A percentile compares a stretch with the other conserved stretches of the same genome.
Evolutionary conservation across 2,888 invertebrate genomes (phyloP).

Genomic region (Onthophagus sagittarius): DNA sequence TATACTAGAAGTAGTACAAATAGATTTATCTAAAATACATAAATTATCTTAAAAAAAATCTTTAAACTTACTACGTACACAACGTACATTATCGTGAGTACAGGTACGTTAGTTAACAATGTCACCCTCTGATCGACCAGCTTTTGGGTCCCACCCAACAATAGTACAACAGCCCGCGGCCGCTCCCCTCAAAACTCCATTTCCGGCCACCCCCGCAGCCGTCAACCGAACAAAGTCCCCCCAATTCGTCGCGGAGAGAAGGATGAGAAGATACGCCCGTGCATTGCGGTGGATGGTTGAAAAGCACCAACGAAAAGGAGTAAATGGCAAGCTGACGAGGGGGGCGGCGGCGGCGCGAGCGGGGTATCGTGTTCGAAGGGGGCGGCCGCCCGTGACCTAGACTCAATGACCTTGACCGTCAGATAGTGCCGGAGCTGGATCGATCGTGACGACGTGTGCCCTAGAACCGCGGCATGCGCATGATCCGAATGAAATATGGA

Average conservation of each 20-base stretch:
- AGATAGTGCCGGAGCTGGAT: slow-evolving; percentile 38
- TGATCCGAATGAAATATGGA: slow-evolving; percentile 16
- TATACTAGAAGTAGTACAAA: too few species aligned
- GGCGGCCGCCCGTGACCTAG: slow-evolving; percentile 36
- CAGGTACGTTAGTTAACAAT: background rate
- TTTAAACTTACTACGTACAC: too few species aligned
- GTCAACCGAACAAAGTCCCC: background rate
- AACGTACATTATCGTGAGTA: too few species aligned
- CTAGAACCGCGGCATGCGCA: slow-evolving; percentile 11
- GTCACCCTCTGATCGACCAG: background rate
- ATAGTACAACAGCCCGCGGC: background rate
- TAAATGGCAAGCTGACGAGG: slow-evolving; percentile 15
- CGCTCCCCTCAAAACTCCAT: background rate
- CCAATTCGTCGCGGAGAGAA: background rate
- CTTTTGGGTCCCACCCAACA: background rate
- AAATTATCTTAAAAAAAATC: too few species aligned
- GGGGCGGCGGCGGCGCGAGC: slow-evolving; percentile 17
- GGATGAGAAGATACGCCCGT: background rate
- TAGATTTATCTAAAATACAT: too few species aligned
- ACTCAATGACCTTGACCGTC: slow-evolving; percentile 45
- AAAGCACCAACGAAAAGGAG: slow-evolving; percentile 8
- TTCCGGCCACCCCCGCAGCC: slow-evolving; percentile 4
- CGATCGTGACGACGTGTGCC: slow-evolving; percentile 23
- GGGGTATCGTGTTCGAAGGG: slow-evolving; percentile 13
- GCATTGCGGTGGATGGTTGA: background rate